Evolutionary conservation across 2,113 vertebrate species (phyloP), one percentile per base, ranked within the genome.

Genomic region (Nyctereutes procyonoides): DNA sequence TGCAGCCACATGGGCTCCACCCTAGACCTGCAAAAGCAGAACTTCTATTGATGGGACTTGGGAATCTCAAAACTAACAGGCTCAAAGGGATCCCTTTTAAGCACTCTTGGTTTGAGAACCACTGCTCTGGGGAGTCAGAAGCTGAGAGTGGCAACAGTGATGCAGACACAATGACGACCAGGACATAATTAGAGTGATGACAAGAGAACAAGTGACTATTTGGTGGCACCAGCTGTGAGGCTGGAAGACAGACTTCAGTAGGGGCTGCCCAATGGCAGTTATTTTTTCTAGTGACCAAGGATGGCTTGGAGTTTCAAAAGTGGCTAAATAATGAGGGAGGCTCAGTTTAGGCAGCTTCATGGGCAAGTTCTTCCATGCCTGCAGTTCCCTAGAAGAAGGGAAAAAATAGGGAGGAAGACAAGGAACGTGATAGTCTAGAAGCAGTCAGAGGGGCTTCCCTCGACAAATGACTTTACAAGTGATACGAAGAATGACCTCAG

Each of bases 161-260:
- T 0, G 5, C 17, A 60, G 62, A 19, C 4, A 63, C 7, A 13
- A 76, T 1, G 43, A 90, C 28, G 20, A 38, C 48, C 3, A 3
- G 1, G 48, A 28, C 55, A 17, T 15, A 13, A 28, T 67, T 43
- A 10, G 77, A 51, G 32, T 24, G 73, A 8, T 43, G 24, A 32
- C 3, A 1, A 8, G 13, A 28, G 3, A 1, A 6, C 3, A 43
- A 43, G 83, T 15, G 20, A 51, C 20, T 16, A 3, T 15, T 51
- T 10, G 17, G 30, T 62, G 22, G 62, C 24, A 20, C 69, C n/a
- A 3, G 8, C 20, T 51, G 60, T 7, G 32, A 60, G 30, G 65
- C 14, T 4, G n/a, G 30, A 77, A 55, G 76, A 32, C 53, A 30
- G 30, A 62, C 15, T 32, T 26, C 43, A 6, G 7, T 1, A 15